These are phyloP conservation scores for Synaphobranchus kaupii DNA, from an alignment of 2,797 vertebrate genomes.

Conservation along the genomic window DNA sequence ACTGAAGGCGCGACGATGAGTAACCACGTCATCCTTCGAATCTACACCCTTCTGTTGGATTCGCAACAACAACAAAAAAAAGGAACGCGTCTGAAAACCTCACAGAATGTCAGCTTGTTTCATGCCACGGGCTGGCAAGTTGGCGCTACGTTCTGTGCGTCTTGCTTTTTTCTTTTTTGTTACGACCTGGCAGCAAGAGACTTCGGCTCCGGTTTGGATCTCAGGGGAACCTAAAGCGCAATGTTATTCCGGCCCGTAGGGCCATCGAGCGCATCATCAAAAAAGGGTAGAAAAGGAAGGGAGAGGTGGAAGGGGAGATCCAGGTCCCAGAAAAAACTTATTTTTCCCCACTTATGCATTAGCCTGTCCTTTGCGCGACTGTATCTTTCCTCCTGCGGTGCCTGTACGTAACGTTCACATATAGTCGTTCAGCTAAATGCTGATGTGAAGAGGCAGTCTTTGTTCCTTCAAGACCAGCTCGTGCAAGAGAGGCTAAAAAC, in stretches of 20 bases:
- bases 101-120: background rate
- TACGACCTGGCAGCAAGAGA: background rate
- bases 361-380: slow-evolving; percentile 45
- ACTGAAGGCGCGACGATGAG: slow-evolving; percentile 12
- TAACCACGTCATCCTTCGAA: slow-evolving; percentile 41
- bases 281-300: slow-evolving; percentile 40
- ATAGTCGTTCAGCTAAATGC: too few relatives aligned
- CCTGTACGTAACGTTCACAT: slow-evolving; percentile 42
- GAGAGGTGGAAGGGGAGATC: background rate
- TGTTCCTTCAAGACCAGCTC: too few relatives aligned
- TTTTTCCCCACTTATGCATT: slow-evolving; percentile 51
- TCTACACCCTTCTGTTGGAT: slow-evolving; percentile 21
- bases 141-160: background rate
- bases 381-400: slow-evolving; percentile 48
- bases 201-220: slow-evolving; percentile 32
- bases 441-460: too few relatives aligned
- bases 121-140: background rate
- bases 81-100: background rate
- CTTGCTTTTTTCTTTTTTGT: slow-evolving; percentile 14
- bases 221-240: slow-evolving; percentile 55
- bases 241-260: slow-evolving; percentile 59
- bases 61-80: background rate
- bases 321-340: background rate
- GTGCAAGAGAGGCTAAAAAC: too few relatives aligned
- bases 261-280: slow-evolving; percentile 49